Percentiles rank a stretch among this genome's conserved stretches.
Conservation (phyloP, 2,888 invertebrate genomes). For the Podabrus alpinus region DNA sequence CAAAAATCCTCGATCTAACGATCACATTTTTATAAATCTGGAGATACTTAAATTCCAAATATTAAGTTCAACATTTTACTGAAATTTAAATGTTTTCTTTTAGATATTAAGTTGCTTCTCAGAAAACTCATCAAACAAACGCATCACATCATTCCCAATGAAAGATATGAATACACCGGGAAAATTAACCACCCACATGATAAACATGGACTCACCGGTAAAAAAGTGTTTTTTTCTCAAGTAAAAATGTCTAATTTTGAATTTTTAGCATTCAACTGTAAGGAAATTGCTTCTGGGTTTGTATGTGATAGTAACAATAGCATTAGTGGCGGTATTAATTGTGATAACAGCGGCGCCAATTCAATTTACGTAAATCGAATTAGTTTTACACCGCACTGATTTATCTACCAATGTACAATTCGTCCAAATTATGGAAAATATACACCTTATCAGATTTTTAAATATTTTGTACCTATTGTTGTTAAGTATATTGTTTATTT, state of each 20-base stretch:
- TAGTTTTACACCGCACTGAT: background rate
- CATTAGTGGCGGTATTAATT: slow-evolving; percentile 74
- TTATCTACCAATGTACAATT: background rate
- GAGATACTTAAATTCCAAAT: too few relatives aligned
- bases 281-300: slow-evolving; percentile 78
- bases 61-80: too few relatives aligned
- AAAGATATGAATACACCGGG: slow-evolving; percentile 75
- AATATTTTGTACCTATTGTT: background rate
- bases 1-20: too few relatives aligned
- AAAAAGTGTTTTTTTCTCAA: slow-evolving; percentile 39
- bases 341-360: slow-evolving; percentile 79
- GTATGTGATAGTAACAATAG: slow-evolving; percentile 72
- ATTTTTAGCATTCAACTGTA: slow-evolving; percentile 72
- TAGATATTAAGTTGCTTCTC: slow-evolving; percentile 79
- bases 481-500: background rate
- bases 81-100: slow-evolving; percentile 37
- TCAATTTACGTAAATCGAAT: background rate
- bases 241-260: slow-evolving; percentile 11
- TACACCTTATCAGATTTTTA: background rate
- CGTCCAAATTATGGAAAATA: background rate
- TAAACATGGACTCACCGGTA: slow-evolving; percentile 80
- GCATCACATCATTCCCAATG: slow-evolving; percentile 84
- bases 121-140: slow-evolving; percentile 71
- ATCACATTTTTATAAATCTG: too few relatives aligned
- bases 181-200: slow-evolving; percentile 65